A percentile compares a stretch with the other conserved stretches of the same genome.
These are phyloP conservation scores for Therioaphis trifolii DNA, from an alignment of 2,888 invertebrate species.

Conservation along the genomic window DNA sequence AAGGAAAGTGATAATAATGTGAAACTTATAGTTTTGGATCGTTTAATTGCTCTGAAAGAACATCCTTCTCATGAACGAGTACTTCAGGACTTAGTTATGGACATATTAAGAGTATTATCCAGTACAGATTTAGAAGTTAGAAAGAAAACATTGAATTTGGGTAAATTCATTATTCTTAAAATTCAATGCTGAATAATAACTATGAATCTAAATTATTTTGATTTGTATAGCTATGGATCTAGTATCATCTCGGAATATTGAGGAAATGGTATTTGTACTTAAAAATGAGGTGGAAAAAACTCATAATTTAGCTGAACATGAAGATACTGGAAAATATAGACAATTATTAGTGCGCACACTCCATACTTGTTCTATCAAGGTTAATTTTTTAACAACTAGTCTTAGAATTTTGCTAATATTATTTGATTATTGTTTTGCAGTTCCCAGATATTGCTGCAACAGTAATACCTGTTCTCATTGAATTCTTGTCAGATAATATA, in stretches of 20 bases:
- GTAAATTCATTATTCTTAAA: constrained; percentile 67
- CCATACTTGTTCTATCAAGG: constrained; percentile 91
- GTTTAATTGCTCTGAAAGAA: constrained; percentile 88
- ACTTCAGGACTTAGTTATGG: constrained; percentile 93
- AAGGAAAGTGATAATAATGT: constrained; percentile 99
- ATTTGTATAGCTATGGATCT: constrained; percentile 80
- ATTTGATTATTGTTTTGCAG: constrained; percentile 67
- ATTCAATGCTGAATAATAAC: not conserved
- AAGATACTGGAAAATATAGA: constrained; percentile 94
- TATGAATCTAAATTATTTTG: constrained; percentile 64
- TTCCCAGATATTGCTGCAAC: constrained; percentile 94
- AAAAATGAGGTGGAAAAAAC: constrained; percentile 95
- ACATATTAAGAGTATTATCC: constrained; percentile 91
- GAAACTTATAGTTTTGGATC: constrained; percentile 95
- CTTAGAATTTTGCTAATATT: constrained; percentile 22
- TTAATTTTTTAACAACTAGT: constrained; percentile 65
- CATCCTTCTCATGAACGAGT: constrained; percentile 87
- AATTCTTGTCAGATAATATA: constrained; percentile 89
- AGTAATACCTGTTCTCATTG: constrained; percentile 93
- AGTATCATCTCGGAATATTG: constrained; percentile 90
- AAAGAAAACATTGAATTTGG: constrained; percentile 83
- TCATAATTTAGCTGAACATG: constrained; percentile 85
- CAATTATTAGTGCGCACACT: constrained; percentile 94
- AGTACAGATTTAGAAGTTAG: constrained; percentile 95
- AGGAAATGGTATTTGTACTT: constrained; percentile 92